Conservation (phyloP, 2,797 vertebrate genomes). For the Anas bernieri region DNA sequence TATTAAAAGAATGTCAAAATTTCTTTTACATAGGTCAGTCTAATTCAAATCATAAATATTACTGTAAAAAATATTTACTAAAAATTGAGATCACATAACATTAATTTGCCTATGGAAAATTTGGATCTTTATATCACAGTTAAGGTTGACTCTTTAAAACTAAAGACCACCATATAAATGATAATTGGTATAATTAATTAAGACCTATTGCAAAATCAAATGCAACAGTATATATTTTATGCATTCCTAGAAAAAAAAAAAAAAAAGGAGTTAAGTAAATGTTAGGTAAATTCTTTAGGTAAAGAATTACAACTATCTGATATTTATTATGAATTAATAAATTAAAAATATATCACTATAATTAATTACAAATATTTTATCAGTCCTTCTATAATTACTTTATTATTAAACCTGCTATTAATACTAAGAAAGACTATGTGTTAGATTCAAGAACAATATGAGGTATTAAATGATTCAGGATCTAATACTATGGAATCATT, state of each 20-base stretch:
- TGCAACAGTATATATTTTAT: not conserved
- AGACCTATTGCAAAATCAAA: not conserved
- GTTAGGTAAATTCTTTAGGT: too few species aligned
- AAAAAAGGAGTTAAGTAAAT: not conserved
- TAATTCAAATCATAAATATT: not conserved
- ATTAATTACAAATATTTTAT: not conserved
- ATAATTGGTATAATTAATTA: not conserved
- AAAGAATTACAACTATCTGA: not conserved
- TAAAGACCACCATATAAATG: not conserved
- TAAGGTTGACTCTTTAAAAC: not conserved
- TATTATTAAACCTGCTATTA: not conserved
- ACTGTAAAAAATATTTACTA: not conserved
- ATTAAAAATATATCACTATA: not conserved
- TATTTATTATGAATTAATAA: not conserved
- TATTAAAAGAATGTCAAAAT: not conserved
- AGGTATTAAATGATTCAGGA: not conserved
- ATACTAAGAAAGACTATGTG: not conserved
- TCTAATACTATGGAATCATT: not conserved
- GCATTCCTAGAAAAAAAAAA: not conserved
- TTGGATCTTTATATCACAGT: not conserved
- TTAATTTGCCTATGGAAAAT: not conserved
- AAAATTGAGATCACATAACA: not conserved
- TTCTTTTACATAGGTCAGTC: not conserved
- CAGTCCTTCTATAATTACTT: not conserved
- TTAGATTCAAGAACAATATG: not conserved